Evolutionary conservation across 2,888 invertebrate genomes (phyloP).

Genomic region (Erebia epiphron): DNA sequence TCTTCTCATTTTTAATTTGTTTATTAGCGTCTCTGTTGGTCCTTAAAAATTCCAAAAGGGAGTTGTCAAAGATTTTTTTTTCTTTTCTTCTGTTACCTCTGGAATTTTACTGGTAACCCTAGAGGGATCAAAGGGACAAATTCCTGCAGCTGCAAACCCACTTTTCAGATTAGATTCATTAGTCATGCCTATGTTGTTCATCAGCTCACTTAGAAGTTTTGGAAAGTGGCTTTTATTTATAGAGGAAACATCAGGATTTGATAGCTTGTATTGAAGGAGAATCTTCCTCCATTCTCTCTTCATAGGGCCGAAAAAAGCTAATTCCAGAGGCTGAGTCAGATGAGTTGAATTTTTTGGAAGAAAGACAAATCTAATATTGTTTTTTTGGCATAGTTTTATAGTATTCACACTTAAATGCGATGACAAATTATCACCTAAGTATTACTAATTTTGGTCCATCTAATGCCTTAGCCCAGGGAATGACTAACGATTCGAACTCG

Average conservation of each 20-base stretch:
- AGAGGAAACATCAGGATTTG: slow-evolving; percentile 37
- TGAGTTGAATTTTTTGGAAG: slow-evolving; percentile 42
- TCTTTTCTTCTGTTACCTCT: too few relatives aligned
- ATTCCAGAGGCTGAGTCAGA: slow-evolving; percentile 10
- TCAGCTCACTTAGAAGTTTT: background rate
- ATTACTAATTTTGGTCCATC: slow-evolving; percentile 38
- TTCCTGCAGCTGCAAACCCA: slow-evolving; percentile 40
- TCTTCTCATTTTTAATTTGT: too few relatives aligned
- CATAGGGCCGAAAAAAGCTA: slow-evolving; percentile 32
- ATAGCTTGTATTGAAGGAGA: background rate
- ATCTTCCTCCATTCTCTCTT: too few relatives aligned
- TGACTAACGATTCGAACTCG: too few relatives aligned
- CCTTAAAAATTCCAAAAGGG: too few relatives aligned
- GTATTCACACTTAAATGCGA: slow-evolving; percentile 10
- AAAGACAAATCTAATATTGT: slow-evolving; percentile 31
- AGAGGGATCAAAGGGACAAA: slow-evolving; percentile 25
- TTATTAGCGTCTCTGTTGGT: too few relatives aligned
- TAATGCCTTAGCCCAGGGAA: too few relatives aligned
- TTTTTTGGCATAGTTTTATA: background rate
- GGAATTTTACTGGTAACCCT: too few relatives aligned
- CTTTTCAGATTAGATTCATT: slow-evolving; percentile 34
- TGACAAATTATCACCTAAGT: slow-evolving; percentile 40
- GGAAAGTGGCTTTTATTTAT: slow-evolving; percentile 38
- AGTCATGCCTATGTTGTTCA: background rate
- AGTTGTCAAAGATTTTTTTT: too few relatives aligned